Evolutionary conservation across 2,113 vertebrate genomes (phyloP).

Genomic region (Pteronura brasiliensis): DNA sequence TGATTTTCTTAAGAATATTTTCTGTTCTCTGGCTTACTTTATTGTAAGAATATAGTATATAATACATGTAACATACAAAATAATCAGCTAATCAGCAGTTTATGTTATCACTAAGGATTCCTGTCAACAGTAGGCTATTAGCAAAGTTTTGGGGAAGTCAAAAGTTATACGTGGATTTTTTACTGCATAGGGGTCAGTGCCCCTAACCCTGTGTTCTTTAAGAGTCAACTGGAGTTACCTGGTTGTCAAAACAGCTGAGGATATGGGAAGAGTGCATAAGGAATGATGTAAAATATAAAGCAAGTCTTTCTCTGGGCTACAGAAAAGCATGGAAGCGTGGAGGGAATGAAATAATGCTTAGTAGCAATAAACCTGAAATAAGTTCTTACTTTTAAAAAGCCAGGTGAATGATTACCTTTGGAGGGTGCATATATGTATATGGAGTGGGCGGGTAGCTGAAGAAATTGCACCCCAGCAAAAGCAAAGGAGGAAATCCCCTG

Average conservation of each 20-base stretch:
- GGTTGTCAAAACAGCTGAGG: neutral
- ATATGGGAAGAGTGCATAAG: neutral
- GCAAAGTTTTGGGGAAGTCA: neutral
- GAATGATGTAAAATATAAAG: neutral
- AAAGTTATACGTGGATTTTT: neutral
- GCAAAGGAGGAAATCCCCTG: conserved; percentile 69
- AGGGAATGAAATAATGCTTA: neutral
- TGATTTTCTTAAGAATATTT: neutral
- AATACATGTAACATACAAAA: neutral
- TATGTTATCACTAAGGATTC: neutral
- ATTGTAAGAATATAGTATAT: neutral
- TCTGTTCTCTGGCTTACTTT: neutral
- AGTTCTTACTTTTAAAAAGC: conserved; percentile 8
- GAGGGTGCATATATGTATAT: neutral
- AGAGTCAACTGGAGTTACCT: neutral
- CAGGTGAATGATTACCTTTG: conserved; percentile 46
- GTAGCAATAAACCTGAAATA: conserved; percentile 10
- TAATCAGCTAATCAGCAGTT: neutral
- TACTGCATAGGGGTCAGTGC: neutral
- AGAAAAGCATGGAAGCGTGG: neutral
- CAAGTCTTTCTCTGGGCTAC: neutral
- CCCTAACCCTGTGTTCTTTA: neutral
- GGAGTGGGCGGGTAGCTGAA: neutral
- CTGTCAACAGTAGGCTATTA: neutral
- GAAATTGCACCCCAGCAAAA: conserved; percentile 52